Conservation (phyloP, 2,888 invertebrate species). For the Dyspetes luteomarginatus region DNA sequence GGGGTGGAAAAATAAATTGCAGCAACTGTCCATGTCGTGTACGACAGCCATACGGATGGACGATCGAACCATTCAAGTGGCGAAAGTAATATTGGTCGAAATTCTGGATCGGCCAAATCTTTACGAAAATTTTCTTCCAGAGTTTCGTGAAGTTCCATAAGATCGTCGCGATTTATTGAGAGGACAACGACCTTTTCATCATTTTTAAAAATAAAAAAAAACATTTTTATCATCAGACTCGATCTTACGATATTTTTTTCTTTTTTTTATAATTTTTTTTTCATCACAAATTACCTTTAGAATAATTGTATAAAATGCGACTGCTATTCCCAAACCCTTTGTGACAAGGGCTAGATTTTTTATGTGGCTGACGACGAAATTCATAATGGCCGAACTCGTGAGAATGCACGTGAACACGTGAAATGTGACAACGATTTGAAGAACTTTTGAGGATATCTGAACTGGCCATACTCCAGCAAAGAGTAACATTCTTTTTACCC, state of each 20-base stretch:
- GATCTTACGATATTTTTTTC: too few species aligned
- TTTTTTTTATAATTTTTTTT: too few species aligned
- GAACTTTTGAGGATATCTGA: constrained; percentile 14
- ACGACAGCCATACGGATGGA: constrained; percentile 32
- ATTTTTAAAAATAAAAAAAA: too few species aligned
- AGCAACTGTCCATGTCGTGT: constrained; percentile 33
- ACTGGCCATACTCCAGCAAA: constrained; percentile 62
- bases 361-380: constrained; percentile 49
- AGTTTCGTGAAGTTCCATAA: constrained; percentile 42
- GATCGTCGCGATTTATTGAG: constrained; percentile 27
- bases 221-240: too few species aligned
- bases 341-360: constrained; percentile 50
- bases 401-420: constrained; percentile 15
- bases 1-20: constrained; percentile 50
- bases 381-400: constrained; percentile 32
- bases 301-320: constrained; percentile 48
- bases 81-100: constrained; percentile 30
- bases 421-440: neutral
- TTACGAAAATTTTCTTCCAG: constrained; percentile 48
- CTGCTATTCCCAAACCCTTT: constrained; percentile 50
- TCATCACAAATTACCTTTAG: too few species aligned
- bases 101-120: constrained; percentile 38
- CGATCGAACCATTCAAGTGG: constrained; percentile 39
- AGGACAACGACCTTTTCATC: constrained; percentile 50
- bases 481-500: constrained; percentile 47